Percentiles rank a stretch among this genome's conserved stretches.
Conservation (phyloP, 2,888 invertebrate species). For the Cylindroiulus punctatus region DNA sequence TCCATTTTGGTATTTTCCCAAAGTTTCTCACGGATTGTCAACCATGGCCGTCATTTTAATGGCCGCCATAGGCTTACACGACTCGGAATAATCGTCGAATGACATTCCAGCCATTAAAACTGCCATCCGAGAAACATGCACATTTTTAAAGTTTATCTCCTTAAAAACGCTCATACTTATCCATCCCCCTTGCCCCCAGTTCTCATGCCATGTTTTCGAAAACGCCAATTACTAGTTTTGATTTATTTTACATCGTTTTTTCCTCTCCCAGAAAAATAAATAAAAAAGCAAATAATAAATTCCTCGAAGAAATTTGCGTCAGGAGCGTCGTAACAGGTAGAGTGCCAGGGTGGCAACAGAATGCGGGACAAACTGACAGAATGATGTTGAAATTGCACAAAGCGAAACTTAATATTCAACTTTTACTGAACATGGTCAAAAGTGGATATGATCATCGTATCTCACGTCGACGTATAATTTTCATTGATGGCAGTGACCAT, state of each 20-base stretch:
- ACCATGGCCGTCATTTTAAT: constrained; percentile 28
- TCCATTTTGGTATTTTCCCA: not conserved
- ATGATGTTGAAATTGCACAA: too few relatives aligned
- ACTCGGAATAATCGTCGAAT: constrained; percentile 28
- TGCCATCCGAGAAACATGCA: constrained; percentile 29
- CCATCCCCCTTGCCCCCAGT: constrained; percentile 8
- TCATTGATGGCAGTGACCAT: too few relatives aligned
- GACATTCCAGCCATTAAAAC: constrained; percentile 45
- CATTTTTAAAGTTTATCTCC: not conserved
- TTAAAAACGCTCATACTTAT: constrained; percentile 1
- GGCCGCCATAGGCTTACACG: constrained; percentile 40
- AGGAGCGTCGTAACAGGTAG: not conserved
- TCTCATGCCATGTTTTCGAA: constrained; percentile 30
- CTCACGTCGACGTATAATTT: too few relatives aligned
- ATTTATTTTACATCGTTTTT: constrained; percentile 44
- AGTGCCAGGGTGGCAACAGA: not conserved
- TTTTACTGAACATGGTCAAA: too few relatives aligned
- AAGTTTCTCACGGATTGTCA: constrained; percentile 28
- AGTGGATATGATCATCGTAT: too few relatives aligned
- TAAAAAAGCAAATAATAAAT: constrained; percentile 14
- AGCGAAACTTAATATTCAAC: too few relatives aligned
- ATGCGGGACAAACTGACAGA: too few relatives aligned
- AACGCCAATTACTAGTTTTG: constrained; percentile 30
- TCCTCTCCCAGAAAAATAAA: not conserved
- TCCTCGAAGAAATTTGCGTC: constrained; percentile 11